phyloP scores from a whole-genome alignment of 2,797 vertebrate species.

The Thalassophryne amazonica region DNA sequence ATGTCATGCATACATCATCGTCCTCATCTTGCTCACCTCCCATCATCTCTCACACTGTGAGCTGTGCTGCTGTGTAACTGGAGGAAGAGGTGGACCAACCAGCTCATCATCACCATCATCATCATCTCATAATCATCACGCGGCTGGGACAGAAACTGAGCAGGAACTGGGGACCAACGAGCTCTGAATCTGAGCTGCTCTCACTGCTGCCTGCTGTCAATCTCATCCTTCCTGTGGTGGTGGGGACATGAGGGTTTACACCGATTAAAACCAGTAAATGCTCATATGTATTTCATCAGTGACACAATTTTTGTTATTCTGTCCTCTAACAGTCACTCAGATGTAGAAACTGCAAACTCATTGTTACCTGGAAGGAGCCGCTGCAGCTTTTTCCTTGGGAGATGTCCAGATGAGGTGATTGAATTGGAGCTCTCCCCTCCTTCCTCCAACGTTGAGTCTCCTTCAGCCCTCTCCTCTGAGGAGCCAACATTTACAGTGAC shows the following conservation, averaged over 20 bases:
- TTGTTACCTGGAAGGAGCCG: slow-evolving; percentile 72
- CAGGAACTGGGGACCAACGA: slow-evolving; percentile 80
- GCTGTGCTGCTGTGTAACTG: slow-evolving; percentile 71
- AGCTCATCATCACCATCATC: slow-evolving; percentile 64
- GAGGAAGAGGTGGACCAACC: slow-evolving; percentile 82
- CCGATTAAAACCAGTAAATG: too few species aligned
- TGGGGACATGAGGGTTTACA: too few species aligned
- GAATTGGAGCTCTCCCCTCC: slow-evolving; percentile 60
- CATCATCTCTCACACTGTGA: slow-evolving; percentile 73
- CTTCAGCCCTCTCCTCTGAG: slow-evolving; percentile 74
- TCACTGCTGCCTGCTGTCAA: slow-evolving; percentile 61
- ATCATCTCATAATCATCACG: slow-evolving; percentile 51
- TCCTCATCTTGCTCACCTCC: slow-evolving; percentile 64
- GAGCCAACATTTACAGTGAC: slow-evolving; percentile 4
- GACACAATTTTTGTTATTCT: too few species aligned
- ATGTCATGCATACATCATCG: slow-evolving; percentile 62
- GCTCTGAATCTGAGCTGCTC: slow-evolving; percentile 74
- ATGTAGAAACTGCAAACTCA: not conserved
- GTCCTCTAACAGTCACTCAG: not conserved
- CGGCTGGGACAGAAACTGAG: slow-evolving; percentile 29
- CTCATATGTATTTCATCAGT: too few species aligned
- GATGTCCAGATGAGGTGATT: slow-evolving; percentile 51
- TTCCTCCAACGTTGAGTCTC: slow-evolving; percentile 58
- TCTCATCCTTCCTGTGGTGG: slow-evolving; percentile 55
- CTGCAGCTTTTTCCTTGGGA: slow-evolving; percentile 26